Evolutionary conservation across 2,797 vertebrate genomes (phyloP).

Genomic region (Ambastaia sidthimunki): DNA sequence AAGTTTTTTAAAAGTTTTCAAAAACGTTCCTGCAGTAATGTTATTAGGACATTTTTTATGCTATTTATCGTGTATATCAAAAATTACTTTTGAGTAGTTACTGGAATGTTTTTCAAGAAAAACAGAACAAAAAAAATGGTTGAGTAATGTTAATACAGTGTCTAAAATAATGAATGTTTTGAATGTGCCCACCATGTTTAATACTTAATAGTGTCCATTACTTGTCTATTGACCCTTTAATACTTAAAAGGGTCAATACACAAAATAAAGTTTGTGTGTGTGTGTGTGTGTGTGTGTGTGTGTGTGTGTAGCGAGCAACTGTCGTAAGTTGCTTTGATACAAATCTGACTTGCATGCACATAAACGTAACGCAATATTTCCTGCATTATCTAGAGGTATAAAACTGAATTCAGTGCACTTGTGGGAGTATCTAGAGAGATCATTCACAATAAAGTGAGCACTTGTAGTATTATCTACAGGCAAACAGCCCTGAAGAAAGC

Average conservation of each 20-base stretch:
- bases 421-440: not conserved
- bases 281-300: not conserved
- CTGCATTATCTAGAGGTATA: not conserved
- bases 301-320: not conserved
- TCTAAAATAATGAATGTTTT: too few species aligned
- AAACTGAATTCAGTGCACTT: conserved; percentile 73
- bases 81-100: too few species aligned
- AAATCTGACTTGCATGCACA: not conserved
- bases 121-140: too few species aligned
- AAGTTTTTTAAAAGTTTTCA: too few species aligned
- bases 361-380: not conserved
- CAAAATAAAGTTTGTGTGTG: not conserved
- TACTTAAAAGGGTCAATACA: not conserved
- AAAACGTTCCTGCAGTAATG: too few species aligned
- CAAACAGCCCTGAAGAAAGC: not conserved
- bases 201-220: too few species aligned
- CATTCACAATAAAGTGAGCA: conserved; percentile 1
- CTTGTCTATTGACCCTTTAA: too few species aligned
- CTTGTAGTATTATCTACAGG: conserved; percentile 10
- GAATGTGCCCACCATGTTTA: too few species aligned
- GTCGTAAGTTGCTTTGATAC: not conserved
- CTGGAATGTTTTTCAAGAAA: too few species aligned
- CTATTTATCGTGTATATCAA: too few species aligned
- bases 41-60: too few species aligned
- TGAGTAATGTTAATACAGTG: too few species aligned